Evolutionary conservation across 2,113 vertebrate genomes (phyloP).

Genomic region (Megaleporinus macrocephalus): DNA sequence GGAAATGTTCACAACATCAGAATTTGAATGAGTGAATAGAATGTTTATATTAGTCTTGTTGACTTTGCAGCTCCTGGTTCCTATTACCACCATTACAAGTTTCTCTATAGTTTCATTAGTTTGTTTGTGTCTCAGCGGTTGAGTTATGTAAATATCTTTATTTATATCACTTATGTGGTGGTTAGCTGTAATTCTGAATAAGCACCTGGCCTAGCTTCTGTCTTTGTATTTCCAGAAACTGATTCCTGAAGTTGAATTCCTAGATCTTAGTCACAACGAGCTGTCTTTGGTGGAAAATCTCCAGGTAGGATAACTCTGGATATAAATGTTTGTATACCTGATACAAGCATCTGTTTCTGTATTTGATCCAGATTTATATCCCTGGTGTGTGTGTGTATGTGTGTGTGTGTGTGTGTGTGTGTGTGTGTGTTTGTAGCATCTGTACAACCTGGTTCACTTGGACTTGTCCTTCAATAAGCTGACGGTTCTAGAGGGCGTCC

Average conservation of each 20-base stretch:
- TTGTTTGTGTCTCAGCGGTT: too few species aligned
- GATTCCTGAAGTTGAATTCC: conserved; percentile 93
- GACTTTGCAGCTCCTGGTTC: too few species aligned
- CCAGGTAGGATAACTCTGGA: conserved; percentile 78
- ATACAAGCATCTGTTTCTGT: background rate
- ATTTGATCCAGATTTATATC: background rate
- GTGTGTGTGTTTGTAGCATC: conserved; percentile 84
- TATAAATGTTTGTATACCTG: background rate
- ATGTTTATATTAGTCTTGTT: too few species aligned
- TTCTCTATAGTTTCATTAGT: too few species aligned
- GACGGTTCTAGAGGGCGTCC: conserved; percentile 84
- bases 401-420: too few species aligned
- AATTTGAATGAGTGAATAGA: too few species aligned
- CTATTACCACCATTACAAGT: too few species aligned
- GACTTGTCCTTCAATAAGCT: conserved; percentile 95
- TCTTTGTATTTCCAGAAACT: conserved; percentile 83
- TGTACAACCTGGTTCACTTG: conserved; percentile 95
- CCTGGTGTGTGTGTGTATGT: too few species aligned
- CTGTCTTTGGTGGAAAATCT: conserved; percentile 90
- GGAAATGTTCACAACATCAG: too few species aligned
- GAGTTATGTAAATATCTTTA: too few species aligned
- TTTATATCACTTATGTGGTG: too few species aligned
- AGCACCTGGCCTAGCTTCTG: background rate
- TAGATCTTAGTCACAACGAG: conserved; percentile 94
- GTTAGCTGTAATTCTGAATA: too few species aligned